Percentiles rank a stretch among this genome's conserved stretches.
These are phyloP conservation scores for Dicaeum eximium DNA, from an alignment of 2,113 vertebrate species.

Conservation along the genomic window DNA sequence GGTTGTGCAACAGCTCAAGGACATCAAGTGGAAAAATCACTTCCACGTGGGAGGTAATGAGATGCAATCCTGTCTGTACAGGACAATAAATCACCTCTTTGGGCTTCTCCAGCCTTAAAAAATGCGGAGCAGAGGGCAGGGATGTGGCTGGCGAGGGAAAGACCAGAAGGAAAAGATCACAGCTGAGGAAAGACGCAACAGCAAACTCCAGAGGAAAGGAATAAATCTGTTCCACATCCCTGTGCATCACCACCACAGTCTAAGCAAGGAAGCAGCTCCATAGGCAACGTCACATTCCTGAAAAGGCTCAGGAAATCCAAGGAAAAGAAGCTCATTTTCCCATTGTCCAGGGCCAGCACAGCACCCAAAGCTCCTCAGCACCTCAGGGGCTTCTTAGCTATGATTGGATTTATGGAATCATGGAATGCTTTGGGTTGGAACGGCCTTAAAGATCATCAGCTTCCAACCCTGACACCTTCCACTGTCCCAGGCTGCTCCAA, in stretches of 20 bases:
- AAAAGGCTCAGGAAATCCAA: neutral
- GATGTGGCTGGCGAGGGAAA: neutral
- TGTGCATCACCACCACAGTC: neutral
- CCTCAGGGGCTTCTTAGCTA: neutral
- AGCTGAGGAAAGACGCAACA: neutral
- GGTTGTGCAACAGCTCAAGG: neutral
- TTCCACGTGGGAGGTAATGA: neutral
- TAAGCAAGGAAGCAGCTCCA: neutral
- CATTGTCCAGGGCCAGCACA: neutral
- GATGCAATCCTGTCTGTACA: neutral
- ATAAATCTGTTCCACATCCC: neutral
- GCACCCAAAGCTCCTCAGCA: neutral
- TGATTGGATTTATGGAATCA: neutral
- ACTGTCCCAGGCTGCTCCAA: fast-evolving
- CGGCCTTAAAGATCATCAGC: neutral
- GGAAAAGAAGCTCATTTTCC: fast-evolving
- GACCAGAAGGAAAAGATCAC: neutral
- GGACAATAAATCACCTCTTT: neutral
- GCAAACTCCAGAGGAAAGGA: neutral
- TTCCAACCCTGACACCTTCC: neutral
- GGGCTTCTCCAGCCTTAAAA: neutral
- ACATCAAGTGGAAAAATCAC: neutral
- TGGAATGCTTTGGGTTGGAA: neutral
- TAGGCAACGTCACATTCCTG: neutral
- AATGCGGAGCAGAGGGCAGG: neutral